Evolutionary conservation across 1,140 invertebrate genomes (phyloP), one percentile per base, ranked within the genome.

Genomic region (Radopholus similis): DNA sequence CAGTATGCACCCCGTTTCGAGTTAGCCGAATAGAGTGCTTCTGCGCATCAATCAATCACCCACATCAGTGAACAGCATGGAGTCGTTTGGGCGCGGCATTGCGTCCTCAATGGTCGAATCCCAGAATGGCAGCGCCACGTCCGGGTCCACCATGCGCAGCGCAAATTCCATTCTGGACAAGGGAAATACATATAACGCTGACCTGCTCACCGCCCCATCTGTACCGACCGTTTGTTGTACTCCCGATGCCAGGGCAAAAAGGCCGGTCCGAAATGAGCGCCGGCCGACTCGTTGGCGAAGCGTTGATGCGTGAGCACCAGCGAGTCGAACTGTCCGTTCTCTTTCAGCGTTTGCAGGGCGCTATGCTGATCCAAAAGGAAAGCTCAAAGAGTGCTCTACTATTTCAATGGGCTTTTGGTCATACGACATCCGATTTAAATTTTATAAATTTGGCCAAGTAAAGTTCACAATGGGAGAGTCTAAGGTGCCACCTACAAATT

Each of bases 301-400:
- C 74, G 73, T 28, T 21, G 47, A n/a, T 15, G 72, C 69, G 44
- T 75, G 73, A n/a, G 77, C 44, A 30, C 53, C 44, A 44, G 73
- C 70, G 4, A 81, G 57, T 82, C 80, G 49, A 77, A 81, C 37
- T 81, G 80, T 26, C 76, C 80, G 38, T 49, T 78, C 6, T 74
- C 57, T 62, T 85, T 85, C 9, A 85, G 63, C 35, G 71, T 57
- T 21, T 77, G 76, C 4, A 85, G 18, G 9, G 83, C 84, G 6
- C 18, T 28, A 49, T 47, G 49, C 59, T 58, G 30, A 4, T 34
- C 15, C 21, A 44, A 58, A 23, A 58, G 18, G 18, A 42, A 42
- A 1, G 11, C 38, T 13, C 18, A 42, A 42, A 42, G 11, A 42
- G 38, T n/a, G 11, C 38, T n/a, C 11, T 13, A 42, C 18, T 13